Evolutionary conservation across 2,888 invertebrate species (phyloP).

Genomic region (Amiota minor): DNA sequence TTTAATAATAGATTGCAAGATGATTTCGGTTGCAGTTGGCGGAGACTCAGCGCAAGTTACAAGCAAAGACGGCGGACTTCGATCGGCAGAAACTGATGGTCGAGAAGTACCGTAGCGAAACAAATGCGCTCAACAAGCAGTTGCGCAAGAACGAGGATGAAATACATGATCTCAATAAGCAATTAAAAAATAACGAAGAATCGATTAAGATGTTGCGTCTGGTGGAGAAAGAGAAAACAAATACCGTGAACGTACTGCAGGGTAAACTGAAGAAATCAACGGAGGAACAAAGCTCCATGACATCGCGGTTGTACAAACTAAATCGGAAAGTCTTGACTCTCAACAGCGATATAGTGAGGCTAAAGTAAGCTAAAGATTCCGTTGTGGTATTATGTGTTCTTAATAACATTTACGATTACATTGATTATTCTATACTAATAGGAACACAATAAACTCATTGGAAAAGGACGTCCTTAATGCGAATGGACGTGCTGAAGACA

Average conservation of each 20-base stretch:
- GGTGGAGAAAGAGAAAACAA: conserved; percentile 62
- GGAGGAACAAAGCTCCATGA: conserved; percentile 59
- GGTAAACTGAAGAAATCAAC: conserved; percentile 60
- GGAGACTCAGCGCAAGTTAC: conserved; percentile 51
- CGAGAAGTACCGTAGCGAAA: conserved; percentile 59
- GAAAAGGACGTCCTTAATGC: conserved; percentile 63
- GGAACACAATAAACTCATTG: conserved; percentile 61
- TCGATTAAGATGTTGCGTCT: conserved; percentile 53
- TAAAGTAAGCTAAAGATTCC: conserved; percentile 47
- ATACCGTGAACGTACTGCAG: conserved; percentile 54
- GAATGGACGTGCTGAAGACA: conserved; percentile 56
- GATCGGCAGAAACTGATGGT: conserved; percentile 56
- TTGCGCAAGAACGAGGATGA: conserved; percentile 59
- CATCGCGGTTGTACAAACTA: conserved; percentile 60
- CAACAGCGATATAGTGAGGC: conserved; percentile 58
- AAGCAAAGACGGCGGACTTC: conserved; percentile 51
- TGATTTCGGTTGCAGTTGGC: conserved; percentile 41
- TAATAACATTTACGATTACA: background rate
- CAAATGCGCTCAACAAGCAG: conserved; percentile 46
- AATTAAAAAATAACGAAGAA: conserved; percentile 58
- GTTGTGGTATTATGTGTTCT: background rate
- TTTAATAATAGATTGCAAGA: background rate
- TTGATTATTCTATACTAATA: conserved; percentile 32
- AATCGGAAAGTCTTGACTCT: conserved; percentile 54
- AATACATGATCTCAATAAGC: conserved; percentile 50